These are phyloP conservation scores for Apotomis betuletana DNA, from an alignment of 2,888 invertebrate species.

Conservation along the genomic window DNA sequence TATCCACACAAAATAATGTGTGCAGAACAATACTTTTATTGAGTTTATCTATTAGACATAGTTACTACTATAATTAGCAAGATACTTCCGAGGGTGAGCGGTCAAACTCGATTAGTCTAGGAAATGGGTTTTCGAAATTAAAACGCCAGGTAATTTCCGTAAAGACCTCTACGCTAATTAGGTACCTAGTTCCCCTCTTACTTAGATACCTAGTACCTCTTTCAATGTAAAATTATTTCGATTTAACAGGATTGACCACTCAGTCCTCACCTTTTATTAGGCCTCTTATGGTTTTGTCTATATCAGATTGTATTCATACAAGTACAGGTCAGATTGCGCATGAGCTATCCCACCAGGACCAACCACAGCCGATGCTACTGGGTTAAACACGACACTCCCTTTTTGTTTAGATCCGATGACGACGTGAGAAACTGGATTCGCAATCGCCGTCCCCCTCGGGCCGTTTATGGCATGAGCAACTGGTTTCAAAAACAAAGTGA, in stretches of 20 bases:
- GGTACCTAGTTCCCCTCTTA: too few species aligned
- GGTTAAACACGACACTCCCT: slow-evolving; percentile 86
- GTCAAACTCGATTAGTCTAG: too few species aligned
- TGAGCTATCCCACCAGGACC: slow-evolving; percentile 91
- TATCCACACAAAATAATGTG: neutral
- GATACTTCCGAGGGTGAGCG: too few species aligned
- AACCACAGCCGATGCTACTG: slow-evolving; percentile 87
- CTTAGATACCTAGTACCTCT: too few species aligned
- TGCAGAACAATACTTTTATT: neutral
- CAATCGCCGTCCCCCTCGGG: slow-evolving; percentile 86
- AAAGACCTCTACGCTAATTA: too few species aligned
- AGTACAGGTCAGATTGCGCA: slow-evolving; percentile 88
- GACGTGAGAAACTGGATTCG: slow-evolving; percentile 87
- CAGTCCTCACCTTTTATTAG: too few species aligned
- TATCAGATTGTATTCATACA: slow-evolving; percentile 67
- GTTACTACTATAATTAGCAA: too few species aligned
- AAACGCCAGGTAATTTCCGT: too few species aligned
- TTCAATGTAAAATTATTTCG: too few species aligned
- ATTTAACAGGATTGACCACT: too few species aligned
- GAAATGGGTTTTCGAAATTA: too few species aligned
- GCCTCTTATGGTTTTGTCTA: neutral
- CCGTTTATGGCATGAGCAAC: slow-evolving; percentile 86
- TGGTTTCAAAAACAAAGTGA: slow-evolving; percentile 82
- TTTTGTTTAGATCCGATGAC: slow-evolving; percentile 83
- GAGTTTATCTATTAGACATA: neutral